Percentiles rank a stretch among this genome's conserved stretches.
Evolutionary conservation across 2,113 vertebrate species (phyloP).

Genomic region (Erpornis zantholeuca): DNA sequence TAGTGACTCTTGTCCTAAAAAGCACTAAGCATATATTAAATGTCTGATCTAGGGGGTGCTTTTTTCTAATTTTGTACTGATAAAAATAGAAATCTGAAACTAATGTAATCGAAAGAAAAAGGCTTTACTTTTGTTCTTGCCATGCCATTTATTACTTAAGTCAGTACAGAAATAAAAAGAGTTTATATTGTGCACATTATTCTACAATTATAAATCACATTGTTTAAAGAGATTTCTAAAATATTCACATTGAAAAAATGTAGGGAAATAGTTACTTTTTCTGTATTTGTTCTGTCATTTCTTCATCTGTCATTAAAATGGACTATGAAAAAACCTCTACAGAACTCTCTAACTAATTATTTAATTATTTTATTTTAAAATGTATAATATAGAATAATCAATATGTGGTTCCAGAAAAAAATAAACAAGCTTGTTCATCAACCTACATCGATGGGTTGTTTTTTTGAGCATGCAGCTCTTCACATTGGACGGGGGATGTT

Average conservation of each 20-base stretch:
- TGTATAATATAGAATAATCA: slow-evolving; percentile 2
- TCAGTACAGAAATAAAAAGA: background rate
- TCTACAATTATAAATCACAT: background rate
- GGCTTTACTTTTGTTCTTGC: background rate
- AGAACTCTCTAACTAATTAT: background rate
- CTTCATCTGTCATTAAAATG: background rate
- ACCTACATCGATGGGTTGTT: slow-evolving; percentile 13
- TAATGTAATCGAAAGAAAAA: background rate
- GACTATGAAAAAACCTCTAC: background rate
- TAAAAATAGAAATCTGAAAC: background rate
- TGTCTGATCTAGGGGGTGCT: background rate
- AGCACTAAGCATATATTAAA: background rate
- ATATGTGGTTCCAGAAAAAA: slow-evolving; percentile 32
- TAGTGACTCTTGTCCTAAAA: background rate
- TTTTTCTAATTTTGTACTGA: background rate
- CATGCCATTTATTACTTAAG: background rate
- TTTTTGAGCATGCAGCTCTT: background rate
- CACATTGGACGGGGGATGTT: background rate
- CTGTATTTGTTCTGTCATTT: background rate
- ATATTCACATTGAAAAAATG: background rate
- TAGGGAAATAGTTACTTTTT: background rate
- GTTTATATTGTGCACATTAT: background rate
- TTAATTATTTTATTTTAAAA: slow-evolving; percentile 26
- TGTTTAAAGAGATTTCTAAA: background rate
- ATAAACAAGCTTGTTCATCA: slow-evolving; percentile 64